phyloP scores from a whole-genome alignment of 2,113 vertebrate species.

The Machaerirhynchus nigripectus region DNA sequence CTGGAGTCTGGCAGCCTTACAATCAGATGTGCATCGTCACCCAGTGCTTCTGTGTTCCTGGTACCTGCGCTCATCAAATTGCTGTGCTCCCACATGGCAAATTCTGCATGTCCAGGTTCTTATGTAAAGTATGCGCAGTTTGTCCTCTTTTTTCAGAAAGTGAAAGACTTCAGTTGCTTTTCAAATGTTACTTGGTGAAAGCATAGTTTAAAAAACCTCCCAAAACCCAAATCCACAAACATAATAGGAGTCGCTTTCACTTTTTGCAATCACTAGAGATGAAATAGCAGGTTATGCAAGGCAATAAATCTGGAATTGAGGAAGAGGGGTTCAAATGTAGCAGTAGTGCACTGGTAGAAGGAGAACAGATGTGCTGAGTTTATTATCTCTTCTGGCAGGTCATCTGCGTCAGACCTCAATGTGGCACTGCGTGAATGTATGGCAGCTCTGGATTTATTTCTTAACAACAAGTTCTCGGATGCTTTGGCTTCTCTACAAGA shows the following conservation, averaged over 20 bases:
- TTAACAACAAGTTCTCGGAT: conserved; percentile 91
- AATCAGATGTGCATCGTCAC: background rate
- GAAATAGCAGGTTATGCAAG: background rate
- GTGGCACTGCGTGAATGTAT: conserved; percentile 89
- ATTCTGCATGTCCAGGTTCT: background rate
- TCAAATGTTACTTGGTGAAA: background rate
- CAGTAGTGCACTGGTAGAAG: background rate
- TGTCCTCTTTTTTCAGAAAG: background rate
- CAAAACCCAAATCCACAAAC: background rate
- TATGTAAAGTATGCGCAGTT: background rate
- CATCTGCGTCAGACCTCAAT: conserved; percentile 79
- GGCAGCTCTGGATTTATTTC: conserved; percentile 91
- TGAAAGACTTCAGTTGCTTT: background rate
- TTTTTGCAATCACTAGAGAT: background rate
- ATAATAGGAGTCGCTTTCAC: background rate
- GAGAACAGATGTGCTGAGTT: conserved; percentile 3
- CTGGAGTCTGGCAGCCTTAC: background rate
- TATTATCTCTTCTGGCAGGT: conserved; percentile 66
- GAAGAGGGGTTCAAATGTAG: background rate
- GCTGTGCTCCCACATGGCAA: background rate
- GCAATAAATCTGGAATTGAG: background rate
- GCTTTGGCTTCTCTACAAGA: conserved; percentile 83
- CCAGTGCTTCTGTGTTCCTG: background rate
- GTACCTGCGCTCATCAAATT: background rate
- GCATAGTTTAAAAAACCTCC: background rate